These are phyloP conservation scores for Molossus alvarezi DNA, from an alignment of 2,797 vertebrate species.

Conservation along the genomic window DNA sequence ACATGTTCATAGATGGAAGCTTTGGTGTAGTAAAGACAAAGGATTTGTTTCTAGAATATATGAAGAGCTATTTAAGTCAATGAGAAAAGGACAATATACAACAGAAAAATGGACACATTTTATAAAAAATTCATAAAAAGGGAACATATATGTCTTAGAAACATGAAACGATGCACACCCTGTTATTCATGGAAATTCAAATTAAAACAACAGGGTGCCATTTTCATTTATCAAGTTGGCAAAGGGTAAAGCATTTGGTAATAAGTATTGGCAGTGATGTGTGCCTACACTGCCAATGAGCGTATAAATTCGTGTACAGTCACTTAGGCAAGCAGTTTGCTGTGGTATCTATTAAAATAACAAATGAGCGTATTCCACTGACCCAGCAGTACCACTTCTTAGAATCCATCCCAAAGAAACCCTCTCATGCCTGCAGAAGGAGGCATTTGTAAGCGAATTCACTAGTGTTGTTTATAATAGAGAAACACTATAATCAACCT, in stretches of 20 bases:
- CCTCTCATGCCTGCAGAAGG: neutral
- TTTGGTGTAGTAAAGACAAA: conserved; percentile 10
- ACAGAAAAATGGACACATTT: conserved; percentile 6
- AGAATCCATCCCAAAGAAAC: neutral
- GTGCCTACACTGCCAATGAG: neutral
- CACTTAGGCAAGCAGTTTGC: conserved; percentile 4
- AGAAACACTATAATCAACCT: neutral
- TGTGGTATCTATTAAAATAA: neutral
- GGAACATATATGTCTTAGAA: neutral
- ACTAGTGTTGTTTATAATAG: neutral
- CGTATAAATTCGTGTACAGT: neutral
- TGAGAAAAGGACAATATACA: conserved; percentile 5
- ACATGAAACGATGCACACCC: neutral
- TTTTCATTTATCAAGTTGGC: conserved; percentile 43
- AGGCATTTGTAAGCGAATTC: conserved; percentile 23
- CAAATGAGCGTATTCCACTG: neutral
- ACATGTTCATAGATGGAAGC: neutral
- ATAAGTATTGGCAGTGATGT: neutral
- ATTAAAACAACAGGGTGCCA: neutral
- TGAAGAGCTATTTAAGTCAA: neutral
- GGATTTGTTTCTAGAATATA: neutral
- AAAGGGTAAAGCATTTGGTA: conserved; percentile 42
- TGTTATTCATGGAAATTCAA: conserved; percentile 35
- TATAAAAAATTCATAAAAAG: neutral
- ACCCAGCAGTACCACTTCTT: neutral